phyloP scores from a whole-genome alignment of 2,797 vertebrate species.

The Eurystomus glaucurus region DNA sequence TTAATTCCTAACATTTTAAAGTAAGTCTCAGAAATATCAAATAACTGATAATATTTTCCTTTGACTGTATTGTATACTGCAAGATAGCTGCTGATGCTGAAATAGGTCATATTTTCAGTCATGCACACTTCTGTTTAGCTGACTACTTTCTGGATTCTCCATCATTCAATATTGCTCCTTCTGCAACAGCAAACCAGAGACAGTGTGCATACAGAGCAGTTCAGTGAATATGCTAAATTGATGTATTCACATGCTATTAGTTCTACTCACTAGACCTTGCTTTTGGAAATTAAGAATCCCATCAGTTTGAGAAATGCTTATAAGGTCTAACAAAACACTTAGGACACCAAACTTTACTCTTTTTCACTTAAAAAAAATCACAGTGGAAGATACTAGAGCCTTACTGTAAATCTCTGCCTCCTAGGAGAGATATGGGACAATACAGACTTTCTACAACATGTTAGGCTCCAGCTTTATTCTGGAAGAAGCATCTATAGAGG shows the following conservation, averaged over 20 bases:
- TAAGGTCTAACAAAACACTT: slow-evolving; percentile 23
- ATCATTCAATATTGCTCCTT: background rate
- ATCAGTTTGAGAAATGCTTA: slow-evolving; percentile 57
- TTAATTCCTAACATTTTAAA: background rate
- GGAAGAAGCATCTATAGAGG: background rate
- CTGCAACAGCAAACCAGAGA: background rate
- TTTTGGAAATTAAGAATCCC: slow-evolving; percentile 30
- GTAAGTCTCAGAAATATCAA: background rate
- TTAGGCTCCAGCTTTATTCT: background rate
- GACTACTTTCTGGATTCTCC: background rate
- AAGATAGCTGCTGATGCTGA: background rate
- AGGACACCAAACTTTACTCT: background rate
- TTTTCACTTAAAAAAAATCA: background rate
- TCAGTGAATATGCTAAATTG: background rate
- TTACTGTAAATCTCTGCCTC: background rate
- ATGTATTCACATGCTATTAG: slow-evolving; percentile 10
- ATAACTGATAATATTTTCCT: background rate
- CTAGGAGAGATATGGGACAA: background rate
- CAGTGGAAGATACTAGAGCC: background rate
- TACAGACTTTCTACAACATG: background rate
- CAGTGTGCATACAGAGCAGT: background rate
- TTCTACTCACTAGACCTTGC: background rate
- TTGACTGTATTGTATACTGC: background rate
- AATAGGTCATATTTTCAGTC: background rate
- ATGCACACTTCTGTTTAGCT: accelerated